Conservation (phyloP, 1,140 invertebrate genomes). For the Caenorhabditis briggsae region DNA sequence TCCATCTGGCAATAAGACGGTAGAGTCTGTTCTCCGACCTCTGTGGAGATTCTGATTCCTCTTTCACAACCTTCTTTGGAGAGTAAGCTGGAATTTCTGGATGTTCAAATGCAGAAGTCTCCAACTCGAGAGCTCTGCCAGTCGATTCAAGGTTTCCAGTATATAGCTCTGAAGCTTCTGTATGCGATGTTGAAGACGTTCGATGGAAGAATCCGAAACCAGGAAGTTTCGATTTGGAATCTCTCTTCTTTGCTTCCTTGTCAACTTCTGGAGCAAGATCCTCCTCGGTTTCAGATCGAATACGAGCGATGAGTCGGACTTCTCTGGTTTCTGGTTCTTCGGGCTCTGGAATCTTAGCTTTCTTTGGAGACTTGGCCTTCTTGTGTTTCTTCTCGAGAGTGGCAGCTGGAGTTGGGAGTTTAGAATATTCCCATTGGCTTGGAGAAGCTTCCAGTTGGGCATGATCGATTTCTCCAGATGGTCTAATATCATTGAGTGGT, state of each 20-base stretch:
- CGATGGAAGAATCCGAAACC: conserved; percentile 12
- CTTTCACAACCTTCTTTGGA: background rate
- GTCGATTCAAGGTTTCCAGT: conserved; percentile 10
- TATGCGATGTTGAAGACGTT: background rate
- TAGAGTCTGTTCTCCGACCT: background rate
- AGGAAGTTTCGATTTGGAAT: background rate
- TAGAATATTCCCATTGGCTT: background rate
- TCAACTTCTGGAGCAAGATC: background rate
- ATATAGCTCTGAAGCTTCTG: background rate
- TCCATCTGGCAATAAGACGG: conserved; percentile 42
- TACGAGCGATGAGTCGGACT: background rate
- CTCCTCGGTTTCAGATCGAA: background rate
- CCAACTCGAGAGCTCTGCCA: background rate
- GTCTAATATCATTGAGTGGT: conserved; percentile 35
- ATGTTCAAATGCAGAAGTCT: conserved; percentile 18
- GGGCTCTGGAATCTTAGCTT: conserved; percentile 20
- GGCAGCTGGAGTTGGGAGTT: background rate
- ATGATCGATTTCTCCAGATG: background rate
- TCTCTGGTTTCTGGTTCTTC: background rate
- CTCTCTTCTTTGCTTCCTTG: background rate
- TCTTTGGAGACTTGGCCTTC: conserved; percentile 51
- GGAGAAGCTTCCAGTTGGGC: too few relatives aligned
- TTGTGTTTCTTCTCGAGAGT: conserved; percentile 42
- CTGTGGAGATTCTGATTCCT: background rate
- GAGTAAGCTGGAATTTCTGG: background rate